Evolutionary conservation across 2,888 invertebrate genomes (phyloP), one percentile per base, ranked within the genome.

Genomic region (Mythimna loreyi): DNA sequence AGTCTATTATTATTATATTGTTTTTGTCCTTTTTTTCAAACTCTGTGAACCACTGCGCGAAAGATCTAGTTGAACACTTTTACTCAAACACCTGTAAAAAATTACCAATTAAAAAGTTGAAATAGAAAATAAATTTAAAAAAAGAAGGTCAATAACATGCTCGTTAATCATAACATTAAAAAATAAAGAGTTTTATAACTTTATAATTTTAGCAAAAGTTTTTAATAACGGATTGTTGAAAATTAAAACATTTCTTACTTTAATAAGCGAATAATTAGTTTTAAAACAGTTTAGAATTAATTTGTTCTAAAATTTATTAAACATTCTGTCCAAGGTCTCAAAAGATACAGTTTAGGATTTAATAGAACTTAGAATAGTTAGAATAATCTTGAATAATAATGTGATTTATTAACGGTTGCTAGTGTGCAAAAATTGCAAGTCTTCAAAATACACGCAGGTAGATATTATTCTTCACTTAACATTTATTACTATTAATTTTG

Each of bases 221-320:
- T 59, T 56, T 50, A 50, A 56, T 36, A 50, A 52, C 21, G 21
- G 56, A n/a, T 73, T 70, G n/a, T 40, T 30, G 11, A 1, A 59
- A 71, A 56, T 59, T 55, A 30, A 63, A 71, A 74, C 52, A 55
- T 40, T 60, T 30, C 23, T 33, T 11, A 30, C 11, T 76, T 72
- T 56, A 16, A 49, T 55, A 71, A 45, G 58, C 58, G 45, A 64
- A 63, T 63, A 71, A 62, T 78, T 59, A 62, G 21, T 63, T 36
- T 40, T 11, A 49, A 62, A 62, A n/a, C 23, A 2, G 11, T 19
- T 5, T 57, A 21, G 25, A 28, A 47, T 59, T 25, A 75, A 4
- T 67, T 57, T 8, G 13, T 36, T 57, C 21, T 30, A n/a, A 9
- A 40, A 67, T 75, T 56, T 47, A 47, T 67, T 53, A 30, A 72